These are phyloP conservation scores for Lonchura striata DNA, from an alignment of 2,113 vertebrate species.

Conservation along the genomic window DNA sequence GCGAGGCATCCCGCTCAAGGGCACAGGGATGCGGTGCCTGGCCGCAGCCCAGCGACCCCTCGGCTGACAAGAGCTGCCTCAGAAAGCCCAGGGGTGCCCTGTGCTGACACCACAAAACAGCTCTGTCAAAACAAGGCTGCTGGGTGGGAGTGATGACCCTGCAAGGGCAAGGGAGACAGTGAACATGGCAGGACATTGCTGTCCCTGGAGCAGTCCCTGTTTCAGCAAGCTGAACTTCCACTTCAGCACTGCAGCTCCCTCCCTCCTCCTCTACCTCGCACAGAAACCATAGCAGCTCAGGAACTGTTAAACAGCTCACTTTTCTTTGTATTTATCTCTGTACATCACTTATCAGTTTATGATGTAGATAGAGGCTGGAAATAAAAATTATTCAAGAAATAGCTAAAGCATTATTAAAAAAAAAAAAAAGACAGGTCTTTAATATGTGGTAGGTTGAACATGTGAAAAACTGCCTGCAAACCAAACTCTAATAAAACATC, in stretches of 20 bases:
- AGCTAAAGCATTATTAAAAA: neutral
- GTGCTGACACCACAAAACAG: neutral
- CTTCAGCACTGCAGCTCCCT: neutral
- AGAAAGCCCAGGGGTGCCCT: neutral
- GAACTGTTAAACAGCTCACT: neutral
- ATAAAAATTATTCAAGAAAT: neutral
- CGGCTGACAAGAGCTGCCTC: neutral
- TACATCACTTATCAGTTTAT: neutral
- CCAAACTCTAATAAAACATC: neutral
- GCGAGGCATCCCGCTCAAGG: fast-evolving
- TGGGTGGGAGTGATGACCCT: neutral
- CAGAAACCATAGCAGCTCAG: neutral
- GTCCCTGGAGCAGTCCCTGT: neutral
- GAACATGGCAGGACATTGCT: fast-evolving
- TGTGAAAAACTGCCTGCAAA: neutral
- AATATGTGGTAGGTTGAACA: neutral
- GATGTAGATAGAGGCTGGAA: neutral
- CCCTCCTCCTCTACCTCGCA: neutral
- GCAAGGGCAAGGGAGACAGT: neutral
- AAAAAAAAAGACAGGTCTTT: neutral
- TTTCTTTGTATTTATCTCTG: neutral
- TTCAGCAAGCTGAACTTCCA: neutral
- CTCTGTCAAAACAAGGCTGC: neutral
- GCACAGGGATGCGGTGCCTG: neutral
- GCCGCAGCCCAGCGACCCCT: neutral